phyloP scores from a whole-genome alignment of 2,888 invertebrate genomes.

The Chrysodeixis includens region DNA sequence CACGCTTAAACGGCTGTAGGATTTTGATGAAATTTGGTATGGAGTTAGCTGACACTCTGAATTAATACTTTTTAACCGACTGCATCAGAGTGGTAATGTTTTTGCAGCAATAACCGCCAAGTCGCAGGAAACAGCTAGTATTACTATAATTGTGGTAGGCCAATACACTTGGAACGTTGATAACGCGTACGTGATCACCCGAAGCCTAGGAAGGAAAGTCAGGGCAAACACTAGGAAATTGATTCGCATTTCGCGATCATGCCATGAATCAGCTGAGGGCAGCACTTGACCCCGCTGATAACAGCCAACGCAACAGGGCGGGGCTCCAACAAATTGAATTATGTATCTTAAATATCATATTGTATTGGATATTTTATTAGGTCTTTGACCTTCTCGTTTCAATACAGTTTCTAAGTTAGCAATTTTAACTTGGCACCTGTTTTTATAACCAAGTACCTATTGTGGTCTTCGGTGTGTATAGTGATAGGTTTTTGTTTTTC shows the following conservation, averaged over 20 bases:
- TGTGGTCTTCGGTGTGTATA: no score
- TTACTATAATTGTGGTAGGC: background rate
- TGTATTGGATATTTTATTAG: conserved; percentile 2
- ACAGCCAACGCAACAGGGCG: conserved; percentile 27
- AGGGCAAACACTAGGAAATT: conserved; percentile 59
- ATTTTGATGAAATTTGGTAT: no score
- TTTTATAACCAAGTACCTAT: no score
- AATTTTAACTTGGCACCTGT: no score
- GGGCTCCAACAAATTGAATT: background rate
- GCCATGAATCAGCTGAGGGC: conserved; percentile 55
- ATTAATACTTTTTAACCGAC: no score
- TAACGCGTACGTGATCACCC: conserved; percentile 61
- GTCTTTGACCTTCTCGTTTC: background rate
- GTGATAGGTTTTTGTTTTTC: background rate
- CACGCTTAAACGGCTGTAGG: no score
- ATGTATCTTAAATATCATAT: background rate
- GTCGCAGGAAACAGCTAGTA: no score
- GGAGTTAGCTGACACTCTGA: no score
- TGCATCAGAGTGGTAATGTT: no score
- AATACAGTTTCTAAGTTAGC: no score
- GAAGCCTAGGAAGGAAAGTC: conserved; percentile 57
- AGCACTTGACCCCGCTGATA: conserved; percentile 49
- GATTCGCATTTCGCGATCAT: conserved; percentile 47
- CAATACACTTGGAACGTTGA: conserved; percentile 36
- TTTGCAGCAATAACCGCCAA: no score